Conservation (phyloP, 2,113 vertebrate species). For the Coptodon rendalli region DNA sequence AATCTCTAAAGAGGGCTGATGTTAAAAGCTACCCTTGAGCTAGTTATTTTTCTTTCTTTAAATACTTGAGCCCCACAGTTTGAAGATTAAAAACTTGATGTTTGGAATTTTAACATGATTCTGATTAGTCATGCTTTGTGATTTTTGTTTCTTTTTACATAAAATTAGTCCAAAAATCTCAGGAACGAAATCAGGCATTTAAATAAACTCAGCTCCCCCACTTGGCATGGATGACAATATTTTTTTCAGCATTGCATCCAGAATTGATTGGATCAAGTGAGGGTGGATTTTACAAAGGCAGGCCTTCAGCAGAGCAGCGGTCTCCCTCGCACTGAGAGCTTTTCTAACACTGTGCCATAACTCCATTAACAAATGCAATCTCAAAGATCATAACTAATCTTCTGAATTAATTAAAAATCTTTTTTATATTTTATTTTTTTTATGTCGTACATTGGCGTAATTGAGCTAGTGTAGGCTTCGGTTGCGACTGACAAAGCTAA, state of each 20-base stretch:
- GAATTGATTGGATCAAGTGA: not conserved
- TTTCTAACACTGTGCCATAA: not conserved
- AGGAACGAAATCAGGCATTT: not conserved
- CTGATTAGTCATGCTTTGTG: not conserved
- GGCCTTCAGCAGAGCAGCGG: not conserved
- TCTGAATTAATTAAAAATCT: slow-evolving; percentile 46
- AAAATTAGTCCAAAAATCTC: not conserved
- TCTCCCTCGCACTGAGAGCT: not conserved
- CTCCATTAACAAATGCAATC: slow-evolving; percentile 51
- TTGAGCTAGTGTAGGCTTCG: not conserved
- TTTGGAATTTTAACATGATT: not conserved
- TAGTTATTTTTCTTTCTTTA: not conserved
- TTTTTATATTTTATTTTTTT: not conserved
- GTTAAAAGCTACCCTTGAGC: not conserved
- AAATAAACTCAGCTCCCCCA: not conserved
- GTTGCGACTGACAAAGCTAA: slow-evolving; percentile 41
- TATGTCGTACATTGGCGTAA: not conserved
- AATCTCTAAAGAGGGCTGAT: not conserved
- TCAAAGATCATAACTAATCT: slow-evolving; percentile 53
- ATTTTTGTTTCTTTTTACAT: not conserved
- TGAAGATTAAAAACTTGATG: not conserved
- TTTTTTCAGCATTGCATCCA: not conserved
- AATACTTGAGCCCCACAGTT: not conserved
- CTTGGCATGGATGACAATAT: not conserved
- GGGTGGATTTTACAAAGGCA: not conserved